These are phyloP conservation scores for Torymus auratus DNA, from an alignment of 2,888 invertebrate species.

Conservation along the genomic window DNA sequence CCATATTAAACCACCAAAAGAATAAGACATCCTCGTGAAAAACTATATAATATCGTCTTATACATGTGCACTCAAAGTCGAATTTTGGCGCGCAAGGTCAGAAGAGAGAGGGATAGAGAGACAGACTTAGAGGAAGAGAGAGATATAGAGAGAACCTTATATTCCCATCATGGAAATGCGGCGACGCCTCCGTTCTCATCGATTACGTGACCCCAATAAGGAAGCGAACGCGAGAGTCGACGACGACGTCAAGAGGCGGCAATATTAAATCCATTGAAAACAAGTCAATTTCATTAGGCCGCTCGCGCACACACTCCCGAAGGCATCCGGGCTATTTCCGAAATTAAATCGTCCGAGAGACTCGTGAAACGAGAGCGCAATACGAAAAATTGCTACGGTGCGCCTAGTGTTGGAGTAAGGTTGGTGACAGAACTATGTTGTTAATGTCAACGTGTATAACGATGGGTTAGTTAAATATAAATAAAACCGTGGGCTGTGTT, in stretches of 20 bases:
- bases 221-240: background rate
- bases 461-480: no score
- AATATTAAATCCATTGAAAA: slow-evolving; percentile 59
- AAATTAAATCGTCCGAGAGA: slow-evolving; percentile 48
- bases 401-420: background rate
- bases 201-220: slow-evolving; percentile 56
- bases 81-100: slow-evolving; percentile 39
- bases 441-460: no score
- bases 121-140: no score
- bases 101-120: background rate
- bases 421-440: no score
- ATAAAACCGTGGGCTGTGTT: no score
- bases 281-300: slow-evolving; percentile 51
- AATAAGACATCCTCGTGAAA: background rate
- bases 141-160: no score
- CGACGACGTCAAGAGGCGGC: background rate
- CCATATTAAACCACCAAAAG: slow-evolving; percentile 15
- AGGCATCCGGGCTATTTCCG: slow-evolving; percentile 46
- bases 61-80: background rate
- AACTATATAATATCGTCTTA: no score
- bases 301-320: background rate
- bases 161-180: slow-evolving; percentile 28
- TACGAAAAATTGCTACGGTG: background rate
- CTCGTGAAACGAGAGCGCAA: slow-evolving; percentile 9
- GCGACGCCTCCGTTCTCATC: slow-evolving; percentile 12